Conservation (phyloP, 2,888 invertebrate genomes). For the Drosophila greeni region DNA sequence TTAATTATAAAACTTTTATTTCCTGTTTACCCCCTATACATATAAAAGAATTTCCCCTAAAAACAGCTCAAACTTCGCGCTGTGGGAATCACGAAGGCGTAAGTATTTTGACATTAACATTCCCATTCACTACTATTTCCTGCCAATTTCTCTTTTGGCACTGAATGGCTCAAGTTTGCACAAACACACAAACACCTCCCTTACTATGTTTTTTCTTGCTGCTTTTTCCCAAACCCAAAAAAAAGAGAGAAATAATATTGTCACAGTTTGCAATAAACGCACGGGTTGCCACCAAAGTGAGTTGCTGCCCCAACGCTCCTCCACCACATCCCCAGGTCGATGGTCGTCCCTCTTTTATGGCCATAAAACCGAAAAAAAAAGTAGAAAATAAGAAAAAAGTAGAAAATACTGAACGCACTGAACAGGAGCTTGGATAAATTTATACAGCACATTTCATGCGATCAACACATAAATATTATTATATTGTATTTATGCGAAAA, state of each 20-base stretch:
- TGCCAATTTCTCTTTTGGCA: slow-evolving; percentile 49
- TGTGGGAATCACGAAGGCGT: slow-evolving; percentile 11
- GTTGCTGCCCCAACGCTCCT: slow-evolving; percentile 7
- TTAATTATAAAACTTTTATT: neutral
- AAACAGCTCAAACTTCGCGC: neutral
- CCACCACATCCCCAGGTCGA: neutral
- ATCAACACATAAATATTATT: slow-evolving; percentile 72
- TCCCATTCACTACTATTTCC: slow-evolving; percentile 48
- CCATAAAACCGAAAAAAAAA: slow-evolving; percentile 45
- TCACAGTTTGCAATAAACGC: slow-evolving; percentile 72
- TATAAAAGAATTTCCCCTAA: neutral
- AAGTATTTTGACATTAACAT: slow-evolving; percentile 26
- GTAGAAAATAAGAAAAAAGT: neutral
- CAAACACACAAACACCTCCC: neutral
- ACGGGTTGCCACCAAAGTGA: slow-evolving; percentile 21
- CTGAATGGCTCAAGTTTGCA: slow-evolving; percentile 12
- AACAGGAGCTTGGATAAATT: slow-evolving; percentile 66
- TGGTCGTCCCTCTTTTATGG: slow-evolving; percentile 19
- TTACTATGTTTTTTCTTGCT: neutral
- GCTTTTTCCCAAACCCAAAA: slow-evolving; percentile 40
- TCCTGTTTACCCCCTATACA: neutral
- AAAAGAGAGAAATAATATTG: slow-evolving; percentile 42
- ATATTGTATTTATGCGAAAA: slow-evolving; percentile 50
- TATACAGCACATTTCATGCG: slow-evolving; percentile 71
- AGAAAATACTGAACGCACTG: slow-evolving; percentile 35